Evolutionary conservation across 2,888 invertebrate genomes (phyloP).

Genomic region (Trileptium ribeirensis): DNA sequence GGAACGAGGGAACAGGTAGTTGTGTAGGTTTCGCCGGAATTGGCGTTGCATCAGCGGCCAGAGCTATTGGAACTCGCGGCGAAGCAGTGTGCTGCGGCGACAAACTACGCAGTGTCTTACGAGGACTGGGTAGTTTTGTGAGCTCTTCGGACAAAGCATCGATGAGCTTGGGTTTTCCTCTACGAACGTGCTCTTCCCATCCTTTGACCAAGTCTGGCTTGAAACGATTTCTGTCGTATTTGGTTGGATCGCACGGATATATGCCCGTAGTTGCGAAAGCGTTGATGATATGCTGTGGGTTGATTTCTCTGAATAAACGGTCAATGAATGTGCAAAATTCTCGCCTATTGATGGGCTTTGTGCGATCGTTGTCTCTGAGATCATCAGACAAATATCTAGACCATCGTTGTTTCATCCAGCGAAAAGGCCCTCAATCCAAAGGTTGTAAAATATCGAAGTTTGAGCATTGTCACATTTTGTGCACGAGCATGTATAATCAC

Average conservation of each 20-base stretch:
- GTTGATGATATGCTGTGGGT: background rate
- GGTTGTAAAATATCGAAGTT: slow-evolving; percentile 6
- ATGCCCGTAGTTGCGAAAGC: background rate
- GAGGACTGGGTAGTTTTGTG: background rate
- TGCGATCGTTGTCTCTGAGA: background rate
- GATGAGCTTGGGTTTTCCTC: background rate
- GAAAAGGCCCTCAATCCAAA: background rate
- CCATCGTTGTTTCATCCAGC: background rate
- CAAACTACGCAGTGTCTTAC: background rate
- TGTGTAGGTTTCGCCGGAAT: background rate
- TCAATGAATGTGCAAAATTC: slow-evolving; percentile 8
- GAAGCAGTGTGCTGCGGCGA: too few species aligned
- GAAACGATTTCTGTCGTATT: background rate
- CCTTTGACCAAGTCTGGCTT: background rate
- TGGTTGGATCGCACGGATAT: slow-evolving; percentile 5
- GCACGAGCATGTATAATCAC: background rate
- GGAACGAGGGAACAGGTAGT: background rate
- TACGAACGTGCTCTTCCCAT: background rate
- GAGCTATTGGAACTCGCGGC: too few species aligned
- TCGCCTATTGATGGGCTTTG: background rate
- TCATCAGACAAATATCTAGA: background rate
- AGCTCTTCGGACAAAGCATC: background rate
- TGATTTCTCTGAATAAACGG: background rate
- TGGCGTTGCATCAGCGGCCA: too few species aligned
- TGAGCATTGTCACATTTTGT: slow-evolving; percentile 6